Base-by-base conservation (phyloP, 2,888 invertebrate species). In the Trissolcus brochymenae region DNA sequence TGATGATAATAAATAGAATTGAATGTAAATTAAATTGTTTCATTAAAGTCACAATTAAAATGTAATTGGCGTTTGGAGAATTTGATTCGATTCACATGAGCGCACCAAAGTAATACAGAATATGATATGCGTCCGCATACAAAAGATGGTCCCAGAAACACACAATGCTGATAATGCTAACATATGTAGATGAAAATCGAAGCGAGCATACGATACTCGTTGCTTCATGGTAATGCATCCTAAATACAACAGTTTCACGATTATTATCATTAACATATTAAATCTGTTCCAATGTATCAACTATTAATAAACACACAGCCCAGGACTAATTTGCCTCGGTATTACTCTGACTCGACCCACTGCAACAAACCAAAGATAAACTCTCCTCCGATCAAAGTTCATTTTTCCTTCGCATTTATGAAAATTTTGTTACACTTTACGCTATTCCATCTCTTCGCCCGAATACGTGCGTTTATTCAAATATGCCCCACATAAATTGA, bases 161-260 rank as follows among this genome's bases (percentile, higher is more conserved):
- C 67, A 74, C 62, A 72, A 65, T 74, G 67, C 74, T 67, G 66
- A 67, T 74, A 74, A 74, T 67, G 67, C 61, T 74, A 74, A 74
- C 74, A 35, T 74, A 74, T 74, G 74, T 67, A 74, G 57, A 74
- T 74, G 67, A 67, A 74, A 74, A 61, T 66, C 55, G 55, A 56
- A 55, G 55, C 50, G 50, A 61, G 73, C 55, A 66, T 65, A 66
- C 61, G 67, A 67, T 74, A 67, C 74, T 74, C 62, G 74, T 67
- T 74, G 56, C 56, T 57, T 53, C 51, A 74, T 66, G 74, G 62
- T 74, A 67, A 74, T 74, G 74, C 50, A 62, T 62, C 67, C 67
- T 74, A 74, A 67, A 67, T 74, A 66, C 67, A 74, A 57, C 67
- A 67, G 66, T 41, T 66, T 61, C 60, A 51, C 59, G 66, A 73